Evolutionary conservation across 2,888 invertebrate species (phyloP), one percentile per base, ranked within the genome.

Genomic region (Lithosia quadra): DNA sequence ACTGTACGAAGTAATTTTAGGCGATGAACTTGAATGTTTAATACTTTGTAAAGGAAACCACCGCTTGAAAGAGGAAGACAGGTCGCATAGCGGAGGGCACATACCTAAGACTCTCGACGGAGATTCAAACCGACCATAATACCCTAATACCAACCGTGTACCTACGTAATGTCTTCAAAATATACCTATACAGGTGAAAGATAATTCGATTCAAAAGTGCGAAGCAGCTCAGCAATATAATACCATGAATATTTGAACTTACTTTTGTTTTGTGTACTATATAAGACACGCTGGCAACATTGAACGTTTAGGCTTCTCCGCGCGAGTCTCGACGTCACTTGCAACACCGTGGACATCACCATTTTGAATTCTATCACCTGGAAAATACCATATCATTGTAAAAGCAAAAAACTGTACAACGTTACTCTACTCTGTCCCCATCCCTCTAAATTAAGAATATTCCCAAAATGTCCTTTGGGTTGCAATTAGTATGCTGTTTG

Each of bases 221-320:
- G 63, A 63, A 59, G 63, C 60, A 39, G 56, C 64, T 65, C n/a
- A 68, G 60, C 64, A n/a, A 28, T 7, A 21, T 10, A 33, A 0
- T 36, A 68, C 2, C 0, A 15, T 15, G n/a, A 24, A 53, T 34
- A 33, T 15, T n/a, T 28, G n/a, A 8, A 36, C 10, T 39, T 71
- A 80, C 79, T 69, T 87, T 86, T 89, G 39, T 73, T 78, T 10
- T 91, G 86, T 21, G 91, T 88, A 78, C 88, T 87, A 78, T 89
- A 91, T 28, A 86, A 63, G 0, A 83, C 84, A 60, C 86, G 79
- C 33, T 84, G 75, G 68, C 88, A 87, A 79, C 88, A 87, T 15
- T 80, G 83, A 4, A 81, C 63, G 24, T 67, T 66, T 11, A 80
- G 43, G 11, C 76, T 60, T 10, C 73, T 70, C 24, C 83, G 77